These are phyloP conservation scores for Empis livida DNA, from an alignment of 2,888 invertebrate genomes.

Conservation along the genomic window DNA sequence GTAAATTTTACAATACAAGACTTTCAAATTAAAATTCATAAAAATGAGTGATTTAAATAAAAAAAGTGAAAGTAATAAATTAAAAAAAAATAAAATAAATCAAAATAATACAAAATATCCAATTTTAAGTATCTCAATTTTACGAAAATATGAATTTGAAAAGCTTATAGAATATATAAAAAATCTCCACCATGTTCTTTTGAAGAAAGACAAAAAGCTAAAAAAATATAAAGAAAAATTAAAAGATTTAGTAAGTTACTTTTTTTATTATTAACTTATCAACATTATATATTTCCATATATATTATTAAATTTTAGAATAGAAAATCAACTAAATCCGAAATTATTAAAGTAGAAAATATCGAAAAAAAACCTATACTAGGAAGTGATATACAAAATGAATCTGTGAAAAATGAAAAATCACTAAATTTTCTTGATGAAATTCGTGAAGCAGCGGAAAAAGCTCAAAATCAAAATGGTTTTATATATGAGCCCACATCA, in stretches of 20 bases:
- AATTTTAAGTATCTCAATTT: not conserved
- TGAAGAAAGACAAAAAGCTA: slow-evolving; percentile 43
- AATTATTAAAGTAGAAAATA: not conserved
- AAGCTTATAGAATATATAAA: slow-evolving; percentile 23
- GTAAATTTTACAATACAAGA: too few species aligned
- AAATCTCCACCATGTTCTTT: slow-evolving; percentile 22
- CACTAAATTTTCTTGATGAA: slow-evolving; percentile 49
- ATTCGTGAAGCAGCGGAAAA: slow-evolving; percentile 63
- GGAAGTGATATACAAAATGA: not conserved
- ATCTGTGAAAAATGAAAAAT: not conserved
- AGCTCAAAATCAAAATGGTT: slow-evolving; percentile 59
- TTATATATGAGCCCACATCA: slow-evolving; percentile 75
- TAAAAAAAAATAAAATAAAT: too few species aligned
- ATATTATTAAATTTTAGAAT: too few species aligned
- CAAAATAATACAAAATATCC: too few species aligned
- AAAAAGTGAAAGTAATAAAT: too few species aligned
- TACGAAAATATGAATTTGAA: not conserved
- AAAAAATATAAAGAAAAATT: slow-evolving; percentile 45
- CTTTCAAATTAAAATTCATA: too few species aligned
- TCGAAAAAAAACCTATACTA: not conserved
- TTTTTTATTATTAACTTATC: not conserved
- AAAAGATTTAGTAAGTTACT: slow-evolving; percentile 38
- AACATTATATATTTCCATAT: too few species aligned
- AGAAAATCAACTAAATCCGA: not conserved
- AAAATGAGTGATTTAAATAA: too few species aligned